A percentile compares a stretch with the other conserved stretches of the same genome.
Conservation (phyloP, 2,888 invertebrate species). For the Masnerella sp. region DNA sequence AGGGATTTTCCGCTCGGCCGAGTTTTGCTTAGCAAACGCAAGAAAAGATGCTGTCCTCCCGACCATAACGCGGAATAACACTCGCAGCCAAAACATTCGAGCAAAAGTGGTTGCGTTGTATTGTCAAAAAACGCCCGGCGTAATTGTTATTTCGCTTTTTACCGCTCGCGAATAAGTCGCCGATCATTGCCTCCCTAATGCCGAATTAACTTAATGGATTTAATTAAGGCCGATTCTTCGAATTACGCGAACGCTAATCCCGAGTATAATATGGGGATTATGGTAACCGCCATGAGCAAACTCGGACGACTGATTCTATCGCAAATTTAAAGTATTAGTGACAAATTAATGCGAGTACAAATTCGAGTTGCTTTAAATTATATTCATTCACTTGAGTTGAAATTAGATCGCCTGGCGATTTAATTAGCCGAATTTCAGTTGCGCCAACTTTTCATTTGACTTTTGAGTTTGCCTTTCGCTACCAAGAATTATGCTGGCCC, state of each 20-base stretch:
- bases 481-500: neutral
- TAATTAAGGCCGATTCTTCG: slow-evolving; percentile 19
- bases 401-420: slow-evolving; percentile 32
- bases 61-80: slow-evolving; percentile 40
- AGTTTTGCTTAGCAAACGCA: slow-evolving; percentile 38
- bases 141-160: slow-evolving; percentile 30
- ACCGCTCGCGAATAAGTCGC: slow-evolving; percentile 14
- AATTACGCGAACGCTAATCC: slow-evolving; percentile 15
- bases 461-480: slow-evolving; percentile 24
- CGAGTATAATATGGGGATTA: slow-evolving; percentile 33
- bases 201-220: slow-evolving; percentile 28
- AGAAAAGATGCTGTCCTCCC: slow-evolving; percentile 42
- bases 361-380: slow-evolving; percentile 32
- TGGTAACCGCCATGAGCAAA: slow-evolving; percentile 22
- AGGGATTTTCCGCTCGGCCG: slow-evolving; percentile 37
- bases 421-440: slow-evolving; percentile 37
- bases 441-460: slow-evolving; percentile 38
- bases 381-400: slow-evolving; percentile 41
- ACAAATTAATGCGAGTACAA: slow-evolving; percentile 44
- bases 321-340: slow-evolving; percentile 32
- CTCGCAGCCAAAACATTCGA: slow-evolving; percentile 19
- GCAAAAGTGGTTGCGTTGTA: slow-evolving; percentile 1
- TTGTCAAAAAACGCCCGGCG: neutral
- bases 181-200: slow-evolving; percentile 22
- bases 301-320: slow-evolving; percentile 11